Conservation (phyloP, 1,140 invertebrate species). For the Drosophila lowei region DNA sequence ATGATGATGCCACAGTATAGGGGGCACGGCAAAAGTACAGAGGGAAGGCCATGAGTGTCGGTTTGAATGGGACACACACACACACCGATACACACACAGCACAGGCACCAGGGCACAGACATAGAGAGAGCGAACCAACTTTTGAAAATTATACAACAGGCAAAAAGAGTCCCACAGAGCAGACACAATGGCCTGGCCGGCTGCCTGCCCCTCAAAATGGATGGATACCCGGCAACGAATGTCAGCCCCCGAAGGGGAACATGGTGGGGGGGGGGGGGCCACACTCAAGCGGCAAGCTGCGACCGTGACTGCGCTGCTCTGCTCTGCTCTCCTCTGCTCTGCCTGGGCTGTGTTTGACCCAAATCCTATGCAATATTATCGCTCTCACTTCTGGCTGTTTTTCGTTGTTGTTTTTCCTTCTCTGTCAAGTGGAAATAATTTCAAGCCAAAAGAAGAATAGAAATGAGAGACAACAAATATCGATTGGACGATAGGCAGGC, state of each 20-base stretch:
- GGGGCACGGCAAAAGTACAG: slow-evolving; percentile 26
- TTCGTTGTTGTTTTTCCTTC: slow-evolving; percentile 26
- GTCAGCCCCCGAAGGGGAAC: slow-evolving; percentile 3
- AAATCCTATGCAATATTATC: slow-evolving; percentile 48
- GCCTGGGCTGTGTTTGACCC: slow-evolving; percentile 34
- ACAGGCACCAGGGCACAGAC: background rate
- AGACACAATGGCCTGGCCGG: slow-evolving; percentile 46
- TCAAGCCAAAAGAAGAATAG: slow-evolving; percentile 23
- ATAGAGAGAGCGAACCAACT: slow-evolving; percentile 20
- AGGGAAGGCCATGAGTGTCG: slow-evolving; percentile 1
- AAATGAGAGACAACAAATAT: slow-evolving; percentile 20
- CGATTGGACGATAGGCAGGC: slow-evolving; percentile 41
- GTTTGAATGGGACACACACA: background rate
- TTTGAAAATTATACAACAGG: slow-evolving; percentile 54
- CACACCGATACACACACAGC: no score
- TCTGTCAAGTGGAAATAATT: slow-evolving; percentile 49
- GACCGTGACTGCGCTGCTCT: slow-evolving; percentile 25
- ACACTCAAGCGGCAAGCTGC: slow-evolving; percentile 15
- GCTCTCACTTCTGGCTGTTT: slow-evolving; percentile 21
- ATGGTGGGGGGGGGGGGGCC: background rate
- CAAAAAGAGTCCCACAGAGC: slow-evolving; percentile 22
- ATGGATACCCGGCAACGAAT: slow-evolving; percentile 24
- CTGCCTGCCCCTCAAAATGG: slow-evolving; percentile 20
- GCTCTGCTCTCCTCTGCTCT: slow-evolving; percentile 25
- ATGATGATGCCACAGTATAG: slow-evolving; percentile 33